Conservation (phyloP, 2,888 invertebrate species). For the Calliphora vomitoria region DNA sequence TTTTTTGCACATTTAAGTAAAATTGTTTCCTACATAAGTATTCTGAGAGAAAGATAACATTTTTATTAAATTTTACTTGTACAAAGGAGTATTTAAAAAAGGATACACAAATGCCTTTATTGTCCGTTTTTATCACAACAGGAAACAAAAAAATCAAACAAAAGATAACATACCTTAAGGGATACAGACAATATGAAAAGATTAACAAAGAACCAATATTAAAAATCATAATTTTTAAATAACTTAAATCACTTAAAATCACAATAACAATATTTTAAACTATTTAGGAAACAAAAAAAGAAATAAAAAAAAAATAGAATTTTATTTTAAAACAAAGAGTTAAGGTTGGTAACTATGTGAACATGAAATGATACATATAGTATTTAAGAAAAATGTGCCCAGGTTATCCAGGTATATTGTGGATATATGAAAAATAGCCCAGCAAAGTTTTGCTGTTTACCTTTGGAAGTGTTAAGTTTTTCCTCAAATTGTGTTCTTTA, state of each 20-base stretch:
- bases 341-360: neutral
- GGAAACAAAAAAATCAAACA: constrained; percentile 4
- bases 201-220: constrained; percentile 15
- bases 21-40: neutral
- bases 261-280: constrained; percentile 12
- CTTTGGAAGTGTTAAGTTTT: too few relatives aligned
- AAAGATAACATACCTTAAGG: constrained; percentile 3
- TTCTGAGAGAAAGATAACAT: neutral
- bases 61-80: neutral
- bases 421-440: neutral
- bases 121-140: neutral
- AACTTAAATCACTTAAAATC: constrained; percentile 26
- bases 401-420: neutral
- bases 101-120: neutral
- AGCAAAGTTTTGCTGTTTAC: too few relatives aligned
- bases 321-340: neutral
- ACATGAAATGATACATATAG: neutral
- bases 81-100: constrained; percentile 1
- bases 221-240: constrained; percentile 12
- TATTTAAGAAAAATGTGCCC: neutral
- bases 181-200: constrained; percentile 34
- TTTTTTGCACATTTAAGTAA: neutral
- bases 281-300: constrained; percentile 11
- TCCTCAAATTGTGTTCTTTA: too few relatives aligned
- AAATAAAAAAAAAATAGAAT: neutral